These are phyloP conservation scores for Tanytarsus gracilentus DNA, from an alignment of 2,888 invertebrate species.

Conservation along the genomic window DNA sequence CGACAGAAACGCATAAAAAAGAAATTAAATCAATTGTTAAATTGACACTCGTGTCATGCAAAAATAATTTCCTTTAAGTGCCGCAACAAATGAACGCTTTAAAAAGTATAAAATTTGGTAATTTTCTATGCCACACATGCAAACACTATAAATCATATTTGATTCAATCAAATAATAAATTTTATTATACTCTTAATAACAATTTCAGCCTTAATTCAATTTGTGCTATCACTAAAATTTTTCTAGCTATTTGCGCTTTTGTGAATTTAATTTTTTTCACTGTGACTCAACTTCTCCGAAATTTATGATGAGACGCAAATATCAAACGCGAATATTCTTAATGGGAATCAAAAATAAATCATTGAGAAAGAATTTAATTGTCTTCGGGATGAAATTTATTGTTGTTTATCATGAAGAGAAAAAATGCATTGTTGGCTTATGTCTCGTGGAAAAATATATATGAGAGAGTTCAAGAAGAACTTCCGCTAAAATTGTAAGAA, in stretches of 20 bases:
- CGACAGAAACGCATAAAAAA: slow-evolving; percentile 13
- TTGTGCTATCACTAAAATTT: neutral
- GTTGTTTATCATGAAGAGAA: slow-evolving; percentile 21
- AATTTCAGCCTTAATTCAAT: slow-evolving; percentile 19
- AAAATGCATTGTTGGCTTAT: slow-evolving; percentile 12
- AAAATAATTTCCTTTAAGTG: too few species aligned
- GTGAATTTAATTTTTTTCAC: neutral
- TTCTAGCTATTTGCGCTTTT: neutral
- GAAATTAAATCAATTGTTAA: slow-evolving; percentile 22
- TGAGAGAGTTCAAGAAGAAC: too few species aligned
- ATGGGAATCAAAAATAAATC: slow-evolving; percentile 25
- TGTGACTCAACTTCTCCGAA: slow-evolving; percentile 8
- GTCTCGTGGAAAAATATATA: too few species aligned
- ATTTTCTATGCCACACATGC: neutral
- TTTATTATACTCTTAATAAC: slow-evolving; percentile 28
- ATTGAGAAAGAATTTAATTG: slow-evolving; percentile 2
- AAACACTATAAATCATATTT: slow-evolving; percentile 18
- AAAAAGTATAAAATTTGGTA: too few species aligned
- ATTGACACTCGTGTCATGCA: slow-evolving; percentile 27
- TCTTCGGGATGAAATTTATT: slow-evolving; percentile 18
- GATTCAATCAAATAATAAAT: slow-evolving; percentile 28
- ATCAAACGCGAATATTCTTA: too few species aligned
- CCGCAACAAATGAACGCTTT: too few species aligned
- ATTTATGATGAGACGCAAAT: too few species aligned
- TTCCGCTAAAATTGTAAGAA: too few species aligned